A percentile compares a stretch with the other conserved stretches of the same genome.
Conservation (phyloP, 2,888 invertebrate species). For the Fissipunctia ypsillon region DNA sequence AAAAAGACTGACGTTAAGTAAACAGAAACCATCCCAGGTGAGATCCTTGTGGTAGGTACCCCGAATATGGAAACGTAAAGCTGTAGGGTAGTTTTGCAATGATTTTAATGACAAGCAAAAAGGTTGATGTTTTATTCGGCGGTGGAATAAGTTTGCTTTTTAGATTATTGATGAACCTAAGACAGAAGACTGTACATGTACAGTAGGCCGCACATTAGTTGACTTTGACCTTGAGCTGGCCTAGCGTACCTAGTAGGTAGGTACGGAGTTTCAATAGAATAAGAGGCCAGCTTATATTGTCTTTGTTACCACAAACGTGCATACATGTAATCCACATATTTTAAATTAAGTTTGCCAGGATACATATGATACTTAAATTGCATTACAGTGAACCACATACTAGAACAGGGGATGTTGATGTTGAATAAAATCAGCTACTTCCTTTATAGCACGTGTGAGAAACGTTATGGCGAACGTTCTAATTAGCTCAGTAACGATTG, state of each 20-base stretch:
- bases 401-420: constrained; percentile 6
- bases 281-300: neutral
- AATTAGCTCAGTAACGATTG: constrained; percentile 71
- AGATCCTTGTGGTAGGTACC: neutral
- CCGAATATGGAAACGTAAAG: neutral
- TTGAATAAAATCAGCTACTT: constrained; percentile 38
- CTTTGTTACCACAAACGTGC: neutral
- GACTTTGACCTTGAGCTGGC: neutral
- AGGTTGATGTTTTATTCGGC: neutral
- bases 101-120: neutral
- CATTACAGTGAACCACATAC: neutral
- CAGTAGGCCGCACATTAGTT: neutral
- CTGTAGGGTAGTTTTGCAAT: neutral
- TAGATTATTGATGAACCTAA: neutral
- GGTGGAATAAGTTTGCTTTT: neutral
- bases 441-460: constrained; percentile 52
- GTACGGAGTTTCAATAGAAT: neutral
- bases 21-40: neutral
- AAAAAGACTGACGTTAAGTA: neutral
- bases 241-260: too few species aligned
- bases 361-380: constrained; percentile 12
- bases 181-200: neutral
- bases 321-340: constrained; percentile 3
- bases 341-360: neutral
- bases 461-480: constrained; percentile 64